These are phyloP conservation scores for Perca fluviatilis DNA, from an alignment of 2,113 vertebrate genomes.

Conservation along the genomic window DNA sequence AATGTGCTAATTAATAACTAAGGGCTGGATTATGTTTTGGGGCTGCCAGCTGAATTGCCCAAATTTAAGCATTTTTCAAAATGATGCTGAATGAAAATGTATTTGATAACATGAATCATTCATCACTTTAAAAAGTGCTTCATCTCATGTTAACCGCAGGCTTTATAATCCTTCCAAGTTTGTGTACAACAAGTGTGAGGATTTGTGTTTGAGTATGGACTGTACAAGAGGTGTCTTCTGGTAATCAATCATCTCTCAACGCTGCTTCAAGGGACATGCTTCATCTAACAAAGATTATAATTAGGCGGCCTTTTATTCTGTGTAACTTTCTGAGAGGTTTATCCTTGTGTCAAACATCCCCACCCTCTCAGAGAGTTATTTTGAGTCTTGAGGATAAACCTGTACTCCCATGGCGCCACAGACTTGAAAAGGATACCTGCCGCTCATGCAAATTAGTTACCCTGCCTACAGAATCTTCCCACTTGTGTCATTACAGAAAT, in stretches of 20 bases:
- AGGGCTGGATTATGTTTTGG: slow-evolving; percentile 2
- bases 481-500: slow-evolving; percentile 52
- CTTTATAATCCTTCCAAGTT: slow-evolving; percentile 37
- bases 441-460: slow-evolving; percentile 57
- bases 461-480: slow-evolving; percentile 27
- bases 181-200: slow-evolving; percentile 36
- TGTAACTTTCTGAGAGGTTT: slow-evolving; percentile 59
- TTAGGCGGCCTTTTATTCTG: slow-evolving; percentile 63
- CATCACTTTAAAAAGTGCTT: slow-evolving; percentile 42
- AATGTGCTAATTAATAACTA: slow-evolving; percentile 16
- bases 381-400: slow-evolving; percentile 69
- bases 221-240: slow-evolving; percentile 45
- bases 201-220: slow-evolving; percentile 44
- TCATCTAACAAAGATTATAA: slow-evolving; percentile 71
- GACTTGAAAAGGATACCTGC: slow-evolving; percentile 54
- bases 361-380: slow-evolving; percentile 67
- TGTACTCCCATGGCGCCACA: slow-evolving; percentile 41
- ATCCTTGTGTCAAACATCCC: slow-evolving; percentile 69
- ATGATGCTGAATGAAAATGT: slow-evolving; percentile 30
- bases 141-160: slow-evolving; percentile 30
- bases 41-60: neutral
- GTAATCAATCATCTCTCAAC: slow-evolving; percentile 68
- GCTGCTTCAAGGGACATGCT: slow-evolving; percentile 53
- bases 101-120: slow-evolving; percentile 39
- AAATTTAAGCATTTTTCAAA: neutral